phyloP scores from a whole-genome alignment of 1,140 invertebrate genomes.

The Nasonia longicornis region DNA sequence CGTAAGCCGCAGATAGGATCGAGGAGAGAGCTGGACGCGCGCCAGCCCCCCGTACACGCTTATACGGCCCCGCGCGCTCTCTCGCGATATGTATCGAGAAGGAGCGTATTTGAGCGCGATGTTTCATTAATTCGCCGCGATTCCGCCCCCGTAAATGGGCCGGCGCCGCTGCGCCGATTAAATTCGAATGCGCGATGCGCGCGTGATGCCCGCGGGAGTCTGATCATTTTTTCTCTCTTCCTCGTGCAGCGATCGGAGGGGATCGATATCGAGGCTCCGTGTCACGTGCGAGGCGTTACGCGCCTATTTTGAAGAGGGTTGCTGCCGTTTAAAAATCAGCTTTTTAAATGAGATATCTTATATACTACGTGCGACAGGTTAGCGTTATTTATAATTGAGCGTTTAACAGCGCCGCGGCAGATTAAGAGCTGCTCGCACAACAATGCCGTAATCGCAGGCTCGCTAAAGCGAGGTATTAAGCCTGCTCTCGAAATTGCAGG shows the following conservation, averaged over 20 bases:
- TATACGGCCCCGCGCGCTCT: not conserved
- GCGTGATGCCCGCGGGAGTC: not conserved
- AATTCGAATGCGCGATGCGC: not conserved
- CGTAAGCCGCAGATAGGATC: not conserved
- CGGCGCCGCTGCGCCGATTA: not conserved
- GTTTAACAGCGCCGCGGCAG: too few species aligned
- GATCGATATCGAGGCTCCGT: not conserved
- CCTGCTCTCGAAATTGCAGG: not conserved
- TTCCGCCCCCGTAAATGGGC: slow-evolving; percentile 11
- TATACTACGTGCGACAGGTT: too few species aligned
- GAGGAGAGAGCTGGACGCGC: not conserved
- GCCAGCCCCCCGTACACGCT: not conserved
- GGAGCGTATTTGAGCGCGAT: not conserved
- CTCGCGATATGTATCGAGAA: slow-evolving; percentile 3
- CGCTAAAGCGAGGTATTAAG: not conserved
- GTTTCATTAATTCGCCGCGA: slow-evolving; percentile 8
- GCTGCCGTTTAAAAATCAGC: not conserved
- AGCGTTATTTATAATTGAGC: not conserved
- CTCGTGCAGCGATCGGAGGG: not conserved
- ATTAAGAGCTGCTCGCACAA: not conserved
- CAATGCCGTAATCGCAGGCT: not conserved
- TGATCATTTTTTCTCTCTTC: not conserved
- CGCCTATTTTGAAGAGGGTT: not conserved
- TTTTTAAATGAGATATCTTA: not conserved
- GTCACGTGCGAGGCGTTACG: not conserved